Evolutionary conservation across 2,797 vertebrate genomes (phyloP), one percentile per base, ranked within the genome.

Genomic region (Thaleichthys pacificus): DNA sequence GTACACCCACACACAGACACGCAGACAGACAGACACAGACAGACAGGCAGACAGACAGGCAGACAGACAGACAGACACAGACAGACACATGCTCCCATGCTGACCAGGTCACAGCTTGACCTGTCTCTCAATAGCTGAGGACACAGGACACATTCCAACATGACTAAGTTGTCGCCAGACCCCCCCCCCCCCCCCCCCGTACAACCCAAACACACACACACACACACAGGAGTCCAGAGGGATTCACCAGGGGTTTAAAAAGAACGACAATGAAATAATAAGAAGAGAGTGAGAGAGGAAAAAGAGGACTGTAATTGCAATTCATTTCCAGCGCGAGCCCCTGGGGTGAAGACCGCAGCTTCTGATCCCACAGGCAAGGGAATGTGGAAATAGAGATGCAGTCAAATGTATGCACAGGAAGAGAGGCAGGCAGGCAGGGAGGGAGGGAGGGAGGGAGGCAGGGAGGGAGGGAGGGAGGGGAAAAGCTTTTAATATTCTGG

Each of bases 241-340:
- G 51, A 26, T 5, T 17, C 24, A 12, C 63, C 30, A 24, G 67
- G 67, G 65, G 62, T 75, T 15, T 60, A 57, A 58, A 70, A 75
- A 74, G 78, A 62, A 72, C 78, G 72, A 72, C 68, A 81, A 82
- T 80, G 64, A 85, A 87, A 85, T 87, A 84, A 88, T 84, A 80
- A 85, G 76, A 83, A 80, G 82, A 77, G 73, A 79, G 70, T 79
- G 68, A 75, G 77, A 77, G 80, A 35, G 32, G 32, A 35, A 84
- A 83, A 80, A 77, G 87, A 74, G 87, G 88, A 85, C 92, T 95
- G 94, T 96, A 88, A 82, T 93, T 92, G 93, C 91, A 94, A 96
- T 96, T 95, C 94, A 95, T 95, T 96, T 96, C 85, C 84, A 85
- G 82, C 82, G 62, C 28, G 64, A 82, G 75, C 79, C 86, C 86